A percentile compares a stretch with the other conserved stretches of the same genome.
phyloP scores from a whole-genome alignment of 2,888 invertebrate genomes.

The Sarcophaga variegata region DNA sequence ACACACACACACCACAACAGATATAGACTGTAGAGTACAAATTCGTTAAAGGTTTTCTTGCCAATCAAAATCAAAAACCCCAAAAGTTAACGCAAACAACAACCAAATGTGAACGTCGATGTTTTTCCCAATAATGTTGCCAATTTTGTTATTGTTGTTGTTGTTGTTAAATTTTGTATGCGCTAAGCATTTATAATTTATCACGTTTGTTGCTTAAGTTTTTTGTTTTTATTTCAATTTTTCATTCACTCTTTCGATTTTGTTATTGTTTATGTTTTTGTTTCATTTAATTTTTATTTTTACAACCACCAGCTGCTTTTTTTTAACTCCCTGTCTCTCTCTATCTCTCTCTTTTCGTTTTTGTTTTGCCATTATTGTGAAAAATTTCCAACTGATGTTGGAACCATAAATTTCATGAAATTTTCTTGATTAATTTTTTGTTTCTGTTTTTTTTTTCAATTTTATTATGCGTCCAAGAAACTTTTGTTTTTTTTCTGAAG shows the following conservation, averaged over 20 bases:
- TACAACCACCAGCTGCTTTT: conserved; percentile 23
- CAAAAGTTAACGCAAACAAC: not conserved
- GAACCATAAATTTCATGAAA: conserved; percentile 13
- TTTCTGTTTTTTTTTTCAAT: conserved; percentile 1
- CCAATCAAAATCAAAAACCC: conserved; percentile 7
- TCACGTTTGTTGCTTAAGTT: conserved; percentile 60
- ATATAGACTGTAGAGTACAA: not conserved
- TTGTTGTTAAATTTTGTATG: conserved; percentile 39
- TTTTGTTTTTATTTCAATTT: conserved; percentile 49
- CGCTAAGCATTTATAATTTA: conserved; percentile 56
- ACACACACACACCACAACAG: not conserved
- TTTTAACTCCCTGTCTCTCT: too few species aligned
- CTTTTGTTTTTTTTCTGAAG: not conserved
- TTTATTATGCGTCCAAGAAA: conserved; percentile 4
- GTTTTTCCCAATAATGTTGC: conserved; percentile 28
- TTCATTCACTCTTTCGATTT: not conserved
- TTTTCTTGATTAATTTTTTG: not conserved
- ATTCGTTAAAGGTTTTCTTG: conserved; percentile 33
- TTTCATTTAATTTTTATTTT: not conserved
- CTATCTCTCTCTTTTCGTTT: too few species aligned
- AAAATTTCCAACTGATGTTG: conserved; percentile 34
- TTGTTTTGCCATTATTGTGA: conserved; percentile 24
- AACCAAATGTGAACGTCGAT: conserved; percentile 21
- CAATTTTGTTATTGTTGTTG: conserved; percentile 23
- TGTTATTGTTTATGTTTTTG: conserved; percentile 43